Percentiles rank a stretch among this genome's conserved stretches.
These are phyloP conservation scores for Leptopilina myrica DNA, from an alignment of 2,888 invertebrate genomes.

Conservation along the genomic window DNA sequence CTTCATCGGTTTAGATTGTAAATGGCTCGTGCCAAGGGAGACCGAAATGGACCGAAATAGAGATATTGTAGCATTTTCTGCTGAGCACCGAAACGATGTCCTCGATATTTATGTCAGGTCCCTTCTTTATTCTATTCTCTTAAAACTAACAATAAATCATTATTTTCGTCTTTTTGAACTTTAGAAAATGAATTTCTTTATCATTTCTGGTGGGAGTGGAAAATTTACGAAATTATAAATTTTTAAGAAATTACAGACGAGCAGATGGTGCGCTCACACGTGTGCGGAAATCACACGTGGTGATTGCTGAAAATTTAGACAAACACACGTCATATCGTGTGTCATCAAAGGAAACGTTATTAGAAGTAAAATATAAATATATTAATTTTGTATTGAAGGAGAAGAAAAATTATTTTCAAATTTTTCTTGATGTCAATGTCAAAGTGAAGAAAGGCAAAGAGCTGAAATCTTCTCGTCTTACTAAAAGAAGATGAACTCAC, in stretches of 20 bases:
- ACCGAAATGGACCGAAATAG: constrained; percentile 61
- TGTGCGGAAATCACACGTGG: constrained; percentile 26
- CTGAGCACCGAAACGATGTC: constrained; percentile 43
- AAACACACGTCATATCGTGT: background rate
- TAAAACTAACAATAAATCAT: constrained; percentile 16
- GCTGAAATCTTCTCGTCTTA: background rate
- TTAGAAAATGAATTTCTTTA: background rate
- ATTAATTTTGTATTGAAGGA: background rate
- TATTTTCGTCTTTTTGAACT: constrained; percentile 11
- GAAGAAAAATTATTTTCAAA: background rate
- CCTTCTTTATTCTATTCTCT: background rate
- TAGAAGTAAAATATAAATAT: too few species aligned
- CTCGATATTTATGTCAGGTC: constrained; percentile 34
- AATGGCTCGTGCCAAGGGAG: constrained; percentile 59
- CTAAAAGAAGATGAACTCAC: constrained; percentile 21
- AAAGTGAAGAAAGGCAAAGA: background rate
- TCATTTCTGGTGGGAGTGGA: background rate
- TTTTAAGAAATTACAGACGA: too few species aligned
- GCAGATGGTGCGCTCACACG: constrained; percentile 15
- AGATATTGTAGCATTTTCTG: constrained; percentile 62
- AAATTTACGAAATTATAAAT: background rate
- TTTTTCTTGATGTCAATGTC: background rate
- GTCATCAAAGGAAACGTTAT: constrained; percentile 1
- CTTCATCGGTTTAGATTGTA: constrained; percentile 53
- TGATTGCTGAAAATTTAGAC: background rate